Evolutionary conservation across 2,888 invertebrate species (phyloP), one percentile per base, ranked within the genome.

Genomic region (Apamea monoglypha): DNA sequence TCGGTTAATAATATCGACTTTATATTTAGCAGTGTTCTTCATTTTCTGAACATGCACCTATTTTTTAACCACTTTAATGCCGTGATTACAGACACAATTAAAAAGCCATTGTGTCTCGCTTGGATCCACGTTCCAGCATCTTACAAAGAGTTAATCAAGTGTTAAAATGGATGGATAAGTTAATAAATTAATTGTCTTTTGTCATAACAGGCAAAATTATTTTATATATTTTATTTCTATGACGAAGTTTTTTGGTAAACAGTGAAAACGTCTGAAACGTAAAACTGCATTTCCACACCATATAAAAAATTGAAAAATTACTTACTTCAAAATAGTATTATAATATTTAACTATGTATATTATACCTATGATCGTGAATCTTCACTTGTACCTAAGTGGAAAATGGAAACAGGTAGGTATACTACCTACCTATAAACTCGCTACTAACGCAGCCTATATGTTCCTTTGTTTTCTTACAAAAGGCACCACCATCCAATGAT

Each of bases 201-300:
- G 0, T 21, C 7, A 21, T 47, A 36, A 8, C 7, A 50, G 7
- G 32, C 14, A 44, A 16, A 12, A 32, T 44, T 44, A 76, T 44
- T 18, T n/a, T 61, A 75, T 74, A 56, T 44, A 76, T 44, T 18
- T n/a, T 61, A 75, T 74, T 29, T 40, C 1, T 25, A 10, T 50
- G 16, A 16, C 29, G 0, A 36, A 2, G 0, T 50, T 32, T 12
- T n/a, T 44, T 18, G 18, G 32, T 21, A 14, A 47, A 18, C 7
- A n/a, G 21, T 66, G 29, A 40, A 72, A 81, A 50, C 3, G 1
- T 7, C 21, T 40, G 29, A 40, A 29, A 25, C 10, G 25, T 6
- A 69, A 47, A 32, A 47, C 6, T 47, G 3, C 6, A 25, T 25
- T 36, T 18, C 6, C 10, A 18, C 8, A 36, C 5, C 21, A 53